Evolutionary conservation across 92 coral and sea anemone genomes (phyloP), one percentile per base, ranked within the genome.

Genomic region (Siderastrea radians): DNA sequence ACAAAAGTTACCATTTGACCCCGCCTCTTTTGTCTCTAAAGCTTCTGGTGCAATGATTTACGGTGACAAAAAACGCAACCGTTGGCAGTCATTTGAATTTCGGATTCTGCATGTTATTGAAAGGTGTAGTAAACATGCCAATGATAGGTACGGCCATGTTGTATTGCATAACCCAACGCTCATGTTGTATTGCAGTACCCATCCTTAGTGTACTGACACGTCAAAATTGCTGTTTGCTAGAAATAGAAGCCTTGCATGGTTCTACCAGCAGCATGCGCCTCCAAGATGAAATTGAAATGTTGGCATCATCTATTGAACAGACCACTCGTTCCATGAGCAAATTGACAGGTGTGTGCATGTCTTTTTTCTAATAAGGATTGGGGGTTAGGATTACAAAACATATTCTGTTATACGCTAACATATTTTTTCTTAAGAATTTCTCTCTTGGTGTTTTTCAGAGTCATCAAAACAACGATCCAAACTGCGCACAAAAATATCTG

Each of bases 251-350:
- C 38, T 46, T 11, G 3, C 53, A 49, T 43, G 81, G 47, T 8
- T 4, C 45, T 26, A 9, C 65, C 13, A 60, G 58, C 57, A 49
- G 76, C 60, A 14, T 47, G 49, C 44, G 77, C 15, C 81, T 76
- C 14, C 81, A 74, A 49, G 63, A 62, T 48, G 78, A 88, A 57
- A 88, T 82, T 12, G 92, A 83, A 74, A 88, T 82, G 88, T 13
- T 83, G 60, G 70, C 72, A 52, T 88, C 68, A 75, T 61, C 68
- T 59, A 66, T 82, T 13, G 72, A 83, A 50, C 87, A 61, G 65
- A 88, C 72, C 8, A 49, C 88, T 13, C 69, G 52, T 43, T 58
- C 88, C 6, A 88, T 88, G 74, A 76, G 69, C 26, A 88, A 88
- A 82, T 64, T 74, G 44, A 75, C 83, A 52, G 88, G 88, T 82